phyloP scores from a whole-genome alignment of 2,113 vertebrate genomes.

The Formicarius rufipectus region DNA sequence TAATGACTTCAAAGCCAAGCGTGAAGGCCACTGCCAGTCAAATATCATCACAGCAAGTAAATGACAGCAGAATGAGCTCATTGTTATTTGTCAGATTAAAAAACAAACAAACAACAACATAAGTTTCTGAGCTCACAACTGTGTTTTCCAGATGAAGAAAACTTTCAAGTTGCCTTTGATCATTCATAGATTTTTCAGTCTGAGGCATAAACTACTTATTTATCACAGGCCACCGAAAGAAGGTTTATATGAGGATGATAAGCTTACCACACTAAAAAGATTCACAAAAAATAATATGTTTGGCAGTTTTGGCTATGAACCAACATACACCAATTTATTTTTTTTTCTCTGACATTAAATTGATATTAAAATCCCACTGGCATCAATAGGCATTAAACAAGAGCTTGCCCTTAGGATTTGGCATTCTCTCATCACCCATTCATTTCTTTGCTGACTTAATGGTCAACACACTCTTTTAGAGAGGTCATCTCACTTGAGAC shows the following conservation, averaged over 20 bases:
- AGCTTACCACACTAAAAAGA: neutral
- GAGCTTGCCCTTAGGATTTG: neutral
- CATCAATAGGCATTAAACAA: neutral
- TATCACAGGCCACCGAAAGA: neutral
- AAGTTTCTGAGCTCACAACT: neutral
- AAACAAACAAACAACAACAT: no score
- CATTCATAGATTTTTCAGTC: neutral
- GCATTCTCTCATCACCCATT: neutral
- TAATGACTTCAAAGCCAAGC: neutral
- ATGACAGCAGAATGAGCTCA: neutral
- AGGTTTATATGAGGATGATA: neutral
- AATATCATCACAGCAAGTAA: neutral
- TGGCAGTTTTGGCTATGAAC: neutral
- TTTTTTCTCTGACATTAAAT: neutral
- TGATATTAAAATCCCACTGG: neutral
- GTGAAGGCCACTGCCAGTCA: neutral
- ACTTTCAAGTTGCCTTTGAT: neutral
- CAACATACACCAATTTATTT: no score
- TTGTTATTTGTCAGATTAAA: neutral
- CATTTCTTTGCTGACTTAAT: neutral
- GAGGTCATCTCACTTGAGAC: neutral
- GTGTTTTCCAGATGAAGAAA: neutral
- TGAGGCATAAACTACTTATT: neutral
- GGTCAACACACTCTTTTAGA: neutral
- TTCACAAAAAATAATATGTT: neutral